A percentile compares a stretch with the other conserved stretches of the same genome.
phyloP scores from a whole-genome alignment of 2,797 vertebrate species.

The Melanotaenia trifasciata region DNA sequence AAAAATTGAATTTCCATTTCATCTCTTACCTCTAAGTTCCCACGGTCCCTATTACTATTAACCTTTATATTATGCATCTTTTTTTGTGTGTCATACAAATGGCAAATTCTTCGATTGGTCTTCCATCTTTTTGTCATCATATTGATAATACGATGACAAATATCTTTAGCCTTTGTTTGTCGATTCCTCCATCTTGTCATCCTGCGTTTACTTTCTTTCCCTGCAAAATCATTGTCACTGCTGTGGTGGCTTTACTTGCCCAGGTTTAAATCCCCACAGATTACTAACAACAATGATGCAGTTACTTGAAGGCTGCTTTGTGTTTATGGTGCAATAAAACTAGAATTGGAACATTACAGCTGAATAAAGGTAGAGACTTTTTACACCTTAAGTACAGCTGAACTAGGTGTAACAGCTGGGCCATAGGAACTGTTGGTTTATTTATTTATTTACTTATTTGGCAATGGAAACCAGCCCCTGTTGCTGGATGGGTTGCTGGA shows the following conservation, averaged over 20 bases:
- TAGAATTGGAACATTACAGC: conserved; percentile 59
- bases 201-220: background rate
- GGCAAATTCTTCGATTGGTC: background rate
- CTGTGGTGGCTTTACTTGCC: conserved; percentile 4
- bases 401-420: conserved; percentile 54
- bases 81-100: background rate
- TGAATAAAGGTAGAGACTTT: conserved; percentile 52
- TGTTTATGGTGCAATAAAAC: conserved; percentile 72
- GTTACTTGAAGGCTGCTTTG: conserved; percentile 30
- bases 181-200: background rate
- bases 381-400: conserved; percentile 64
- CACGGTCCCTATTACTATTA: background rate
- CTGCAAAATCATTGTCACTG: conserved; percentile 9
- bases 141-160: too few species aligned
- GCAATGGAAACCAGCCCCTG: conserved; percentile 62
- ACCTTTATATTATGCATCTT: background rate
- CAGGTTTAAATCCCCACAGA: conserved; percentile 57
- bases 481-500: conserved; percentile 58
- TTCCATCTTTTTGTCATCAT: background rate
- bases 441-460: conserved; percentile 1
- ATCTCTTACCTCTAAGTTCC: too few species aligned
- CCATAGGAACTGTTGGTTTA: conserved; percentile 37
- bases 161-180: too few species aligned
- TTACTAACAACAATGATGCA: conserved; percentile 50
- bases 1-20: background rate